Conservation (phyloP, 1,140 invertebrate genomes). For the Neodiprion lecontei region DNA sequence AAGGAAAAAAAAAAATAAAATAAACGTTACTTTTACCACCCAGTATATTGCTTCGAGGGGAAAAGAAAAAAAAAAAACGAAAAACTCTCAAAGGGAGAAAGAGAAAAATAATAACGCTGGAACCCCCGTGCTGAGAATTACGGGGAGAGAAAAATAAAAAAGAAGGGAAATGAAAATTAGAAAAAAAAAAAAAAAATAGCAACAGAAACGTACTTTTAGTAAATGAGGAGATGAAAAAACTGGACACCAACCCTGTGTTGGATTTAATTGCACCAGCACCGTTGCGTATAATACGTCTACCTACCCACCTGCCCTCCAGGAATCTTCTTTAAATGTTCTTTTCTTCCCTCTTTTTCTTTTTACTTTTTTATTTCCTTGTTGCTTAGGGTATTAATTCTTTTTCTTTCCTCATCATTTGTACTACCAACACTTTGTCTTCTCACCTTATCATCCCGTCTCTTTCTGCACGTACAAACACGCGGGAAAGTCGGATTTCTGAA, state of each 20-base stretch:
- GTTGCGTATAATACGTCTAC: background rate
- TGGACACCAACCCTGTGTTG: constrained; percentile 2
- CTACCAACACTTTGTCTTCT: too few relatives aligned
- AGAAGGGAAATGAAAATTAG: background rate
- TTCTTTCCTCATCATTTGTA: too few relatives aligned
- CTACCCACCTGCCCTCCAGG: background rate
- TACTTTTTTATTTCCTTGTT: too few relatives aligned
- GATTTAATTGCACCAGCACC: background rate
- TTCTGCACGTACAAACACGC: too few relatives aligned
- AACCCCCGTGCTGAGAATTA: background rate
- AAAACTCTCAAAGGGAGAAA: background rate
- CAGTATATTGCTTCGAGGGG: background rate
- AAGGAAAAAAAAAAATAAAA: background rate
- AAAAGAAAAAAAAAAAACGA: background rate
- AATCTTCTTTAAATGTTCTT: too few relatives aligned
- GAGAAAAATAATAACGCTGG: background rate
- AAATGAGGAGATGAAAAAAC: constrained; percentile 7
- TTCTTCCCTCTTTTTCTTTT: too few relatives aligned
- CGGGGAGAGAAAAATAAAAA: background rate
- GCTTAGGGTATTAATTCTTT: too few relatives aligned
- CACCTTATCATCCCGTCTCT: too few relatives aligned
- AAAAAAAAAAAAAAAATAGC: background rate
- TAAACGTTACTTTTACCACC: background rate
- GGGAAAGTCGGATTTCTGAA: too few relatives aligned
- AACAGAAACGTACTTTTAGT: background rate